phyloP scores from a whole-genome alignment of 2,888 invertebrate species.

The Drosophila testacea region DNA sequence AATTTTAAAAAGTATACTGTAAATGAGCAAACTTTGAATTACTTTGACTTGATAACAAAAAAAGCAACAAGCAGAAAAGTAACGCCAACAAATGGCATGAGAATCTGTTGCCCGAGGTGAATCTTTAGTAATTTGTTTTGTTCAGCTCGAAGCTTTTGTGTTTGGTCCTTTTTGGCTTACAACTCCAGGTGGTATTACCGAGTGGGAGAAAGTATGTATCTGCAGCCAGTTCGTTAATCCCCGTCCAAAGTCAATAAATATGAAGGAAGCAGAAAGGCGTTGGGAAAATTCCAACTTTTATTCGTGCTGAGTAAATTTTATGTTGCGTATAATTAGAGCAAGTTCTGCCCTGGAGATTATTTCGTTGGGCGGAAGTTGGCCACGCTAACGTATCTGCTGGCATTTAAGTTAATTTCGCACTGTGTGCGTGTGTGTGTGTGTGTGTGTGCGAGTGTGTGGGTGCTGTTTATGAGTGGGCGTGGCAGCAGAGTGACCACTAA shows the following conservation, averaged over 20 bases:
- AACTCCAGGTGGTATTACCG: conserved; percentile 48
- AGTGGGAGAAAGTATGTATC: conserved; percentile 26
- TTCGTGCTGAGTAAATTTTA: conserved; percentile 73
- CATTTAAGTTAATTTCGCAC: conserved; percentile 72
- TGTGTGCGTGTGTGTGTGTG: conserved; percentile 11
- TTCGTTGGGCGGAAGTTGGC: conserved; percentile 26
- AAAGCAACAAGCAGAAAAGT: background rate
- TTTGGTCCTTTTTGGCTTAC: background rate
- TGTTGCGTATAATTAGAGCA: conserved; percentile 80
- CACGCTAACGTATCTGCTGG: conserved; percentile 23
- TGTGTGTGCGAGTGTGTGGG: conserved; percentile 17
- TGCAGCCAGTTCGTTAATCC: conserved; percentile 53
- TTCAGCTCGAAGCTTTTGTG: conserved; percentile 12
- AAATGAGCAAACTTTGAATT: conserved; percentile 15
- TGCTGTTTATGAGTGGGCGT: conserved; percentile 63
- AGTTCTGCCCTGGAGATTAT: conserved; percentile 75
- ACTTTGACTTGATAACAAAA: no score
- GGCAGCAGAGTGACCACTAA: conserved; percentile 36
- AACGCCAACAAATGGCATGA: conserved; percentile 3
- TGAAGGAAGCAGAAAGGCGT: background rate
- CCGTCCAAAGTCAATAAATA: conserved; percentile 64
- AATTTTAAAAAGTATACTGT: conserved; percentile 16
- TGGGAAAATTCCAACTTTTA: conserved; percentile 35
- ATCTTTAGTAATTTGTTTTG: conserved; percentile 45
- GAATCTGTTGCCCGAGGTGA: conserved; percentile 25